Conservation (phyloP, 2,888 invertebrate genomes). For the Sisyra nigra region DNA sequence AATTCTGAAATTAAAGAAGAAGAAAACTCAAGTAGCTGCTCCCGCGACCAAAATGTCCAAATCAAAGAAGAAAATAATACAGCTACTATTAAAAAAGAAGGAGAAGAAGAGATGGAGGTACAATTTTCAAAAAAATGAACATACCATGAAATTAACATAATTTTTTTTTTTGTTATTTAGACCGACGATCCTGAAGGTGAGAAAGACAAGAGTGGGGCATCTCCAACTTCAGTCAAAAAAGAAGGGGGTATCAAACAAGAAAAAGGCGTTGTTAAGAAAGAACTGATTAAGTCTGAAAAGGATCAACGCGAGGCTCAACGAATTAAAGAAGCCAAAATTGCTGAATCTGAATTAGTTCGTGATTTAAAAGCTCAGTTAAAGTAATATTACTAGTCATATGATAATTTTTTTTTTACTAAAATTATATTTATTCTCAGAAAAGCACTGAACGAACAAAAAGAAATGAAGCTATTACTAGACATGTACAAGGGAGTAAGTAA, state of each 20-base stretch:
- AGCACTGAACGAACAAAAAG: conserved; percentile 84
- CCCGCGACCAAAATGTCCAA: conserved; percentile 21
- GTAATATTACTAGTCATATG: conserved; percentile 33
- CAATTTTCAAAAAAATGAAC: too few species aligned
- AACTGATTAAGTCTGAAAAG: conserved; percentile 42
- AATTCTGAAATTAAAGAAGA: conserved; percentile 25
- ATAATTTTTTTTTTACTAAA: too few species aligned
- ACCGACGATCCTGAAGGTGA: conserved; percentile 29
- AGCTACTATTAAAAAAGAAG: conserved; percentile 27
- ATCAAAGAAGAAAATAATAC: conserved; percentile 25
- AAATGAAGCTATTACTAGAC: conserved; percentile 83
- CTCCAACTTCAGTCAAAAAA: conserved; percentile 36
- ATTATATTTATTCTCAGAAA: conserved; percentile 39
- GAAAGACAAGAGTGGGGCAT: conserved; percentile 25
- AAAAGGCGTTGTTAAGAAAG: conserved; percentile 38
- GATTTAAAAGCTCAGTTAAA: conserved; percentile 86
- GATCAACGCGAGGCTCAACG: conserved; percentile 44
- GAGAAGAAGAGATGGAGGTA: conserved; percentile 27
- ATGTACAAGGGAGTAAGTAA: conserved; percentile 97
- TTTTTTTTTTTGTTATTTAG: conserved; percentile 1
- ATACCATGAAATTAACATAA: too few species aligned
- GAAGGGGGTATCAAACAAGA: conserved; percentile 34
- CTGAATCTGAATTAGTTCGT: conserved; percentile 61
- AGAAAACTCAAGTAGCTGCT: conserved; percentile 22
- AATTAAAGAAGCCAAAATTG: conserved; percentile 43